These are phyloP conservation scores for Drymonia ruficornis DNA, from an alignment of 2,888 invertebrate species.

Conservation along the genomic window DNA sequence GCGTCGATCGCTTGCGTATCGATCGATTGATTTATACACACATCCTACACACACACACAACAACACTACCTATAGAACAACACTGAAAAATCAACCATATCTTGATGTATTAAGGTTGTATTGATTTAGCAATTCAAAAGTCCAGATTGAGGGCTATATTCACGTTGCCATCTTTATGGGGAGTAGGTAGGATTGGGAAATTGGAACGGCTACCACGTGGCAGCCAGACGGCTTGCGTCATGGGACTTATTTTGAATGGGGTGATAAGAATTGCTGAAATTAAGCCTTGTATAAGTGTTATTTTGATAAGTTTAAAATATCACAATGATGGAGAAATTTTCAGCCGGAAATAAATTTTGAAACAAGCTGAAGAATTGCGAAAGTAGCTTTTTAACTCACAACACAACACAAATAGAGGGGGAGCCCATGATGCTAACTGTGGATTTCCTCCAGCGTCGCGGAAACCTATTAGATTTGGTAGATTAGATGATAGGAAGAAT, in stretches of 20 bases:
- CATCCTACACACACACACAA: slow-evolving; percentile 36
- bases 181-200: slow-evolving; percentile 50
- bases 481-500: too few relatives aligned
- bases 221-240: slow-evolving; percentile 50
- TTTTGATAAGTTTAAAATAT: too few relatives aligned
- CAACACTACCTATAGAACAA: slow-evolving; percentile 11
- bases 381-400: too few relatives aligned
- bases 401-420: too few relatives aligned
- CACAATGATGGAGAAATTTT: too few relatives aligned
- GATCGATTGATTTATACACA: slow-evolving; percentile 79
- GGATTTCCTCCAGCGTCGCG: too few relatives aligned
- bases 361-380: too few relatives aligned
- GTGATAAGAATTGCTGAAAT: slow-evolving; percentile 3
- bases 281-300: too few relatives aligned
- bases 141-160: slow-evolving; percentile 38
- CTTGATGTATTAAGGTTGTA: accelerated
- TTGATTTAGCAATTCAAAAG: neutral
- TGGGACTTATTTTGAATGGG: slow-evolving; percentile 30
- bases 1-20: slow-evolving; percentile 63
- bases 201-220: slow-evolving; percentile 52
- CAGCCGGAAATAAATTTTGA: too few relatives aligned
- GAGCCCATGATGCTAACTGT: too few relatives aligned
- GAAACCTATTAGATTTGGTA: too few relatives aligned
- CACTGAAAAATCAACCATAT: slow-evolving; percentile 12
- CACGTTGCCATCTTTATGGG: slow-evolving; percentile 43